Evolutionary conservation across 2,888 invertebrate genomes (phyloP).

Genomic region (Sphaerophoria rueppellii): DNA sequence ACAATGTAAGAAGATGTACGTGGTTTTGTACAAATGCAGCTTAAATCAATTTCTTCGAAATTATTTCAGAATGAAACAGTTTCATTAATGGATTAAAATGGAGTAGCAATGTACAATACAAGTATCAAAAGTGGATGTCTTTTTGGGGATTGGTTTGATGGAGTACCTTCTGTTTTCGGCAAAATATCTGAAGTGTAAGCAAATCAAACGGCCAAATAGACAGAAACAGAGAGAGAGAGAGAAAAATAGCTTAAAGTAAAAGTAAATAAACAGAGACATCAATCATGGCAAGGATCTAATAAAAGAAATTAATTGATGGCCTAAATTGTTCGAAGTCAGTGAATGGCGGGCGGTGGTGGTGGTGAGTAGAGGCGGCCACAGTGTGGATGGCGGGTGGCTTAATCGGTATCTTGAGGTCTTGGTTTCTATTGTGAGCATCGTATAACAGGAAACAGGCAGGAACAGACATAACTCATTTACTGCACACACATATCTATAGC

Average conservation of each 20-base stretch:
- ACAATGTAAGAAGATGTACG: neutral
- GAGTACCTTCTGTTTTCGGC: slow-evolving; percentile 26
- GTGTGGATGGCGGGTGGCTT: too few relatives aligned
- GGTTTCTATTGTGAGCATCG: slow-evolving; percentile 26
- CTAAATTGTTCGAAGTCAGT: neutral
- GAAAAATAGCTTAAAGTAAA: slow-evolving; percentile 4
- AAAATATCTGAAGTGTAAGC: slow-evolving; percentile 18
- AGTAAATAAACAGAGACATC: slow-evolving; percentile 52
- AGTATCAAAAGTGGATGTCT: slow-evolving; percentile 20
- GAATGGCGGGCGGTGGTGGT: neutral
- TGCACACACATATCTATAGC: slow-evolving; percentile 17
- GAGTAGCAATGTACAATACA: neutral
- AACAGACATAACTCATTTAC: slow-evolving; percentile 29
- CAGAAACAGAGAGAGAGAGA: too few relatives aligned
- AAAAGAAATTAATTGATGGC: neutral
- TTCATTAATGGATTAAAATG: slow-evolving; percentile 19
- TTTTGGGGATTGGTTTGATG: slow-evolving; percentile 36
- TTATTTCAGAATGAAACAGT: slow-evolving; percentile 30
- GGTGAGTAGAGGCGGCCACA: too few relatives aligned
- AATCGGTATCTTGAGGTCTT: neutral
- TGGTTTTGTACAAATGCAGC: neutral
- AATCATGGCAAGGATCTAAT: slow-evolving; percentile 48
- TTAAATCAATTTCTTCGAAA: slow-evolving; percentile 13
- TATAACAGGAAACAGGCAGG: neutral
- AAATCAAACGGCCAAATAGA: slow-evolving; percentile 22